Base-by-base conservation (phyloP, 2,113 vertebrate species). In the Gorsachius goisagi region DNA sequence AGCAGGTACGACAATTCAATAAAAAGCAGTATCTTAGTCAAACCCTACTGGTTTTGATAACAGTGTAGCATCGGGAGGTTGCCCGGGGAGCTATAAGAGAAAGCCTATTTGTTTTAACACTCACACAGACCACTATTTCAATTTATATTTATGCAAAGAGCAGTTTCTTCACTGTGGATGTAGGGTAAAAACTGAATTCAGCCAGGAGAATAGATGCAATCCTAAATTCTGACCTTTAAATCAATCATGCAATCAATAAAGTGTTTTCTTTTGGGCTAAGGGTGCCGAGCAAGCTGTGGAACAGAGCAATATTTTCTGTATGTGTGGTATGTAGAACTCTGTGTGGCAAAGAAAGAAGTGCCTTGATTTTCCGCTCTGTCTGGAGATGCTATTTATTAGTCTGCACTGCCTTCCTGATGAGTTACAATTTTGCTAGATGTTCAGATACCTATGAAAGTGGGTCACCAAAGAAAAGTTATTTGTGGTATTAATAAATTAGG, bases 381-480 rank as follows among this genome's bases (percentile, higher is more conserved):
- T 92, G 63, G 59, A 87, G 44, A 87, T 41, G 50, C 28, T 93
- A 30, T 84, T 93, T 95, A 41, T 90, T 72, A 96, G 89, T 80
- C 89, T 93, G 32, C 49, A 37, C 22, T 35, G 90, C 66, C 66
- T 96, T 96, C 58, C 41, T 62, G 66, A 92, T 44, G 53, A 94
- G 73, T 45, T 95, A 89, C 41, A 88, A 66, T 95, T 92, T 95
- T 95, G 69, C 89, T 97, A 88, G 73, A 91, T 94, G 81, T 78
- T 96, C 91, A 93, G 92, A 97, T 89, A 96, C 95, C 91, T 95
- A 85, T 26, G 59, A 95, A 97, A 97, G 81, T 97, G 97, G 97
- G 97, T 97, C 96, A 97, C 77, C 50, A 91, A 94, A 95, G 89
- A 91, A 92, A 96, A 97, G 91, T 96, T 97, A 96, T 95, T 97